Base-by-base conservation (phyloP, 2,888 invertebrate genomes). In the Drosophila suboccidentalis region DNA sequence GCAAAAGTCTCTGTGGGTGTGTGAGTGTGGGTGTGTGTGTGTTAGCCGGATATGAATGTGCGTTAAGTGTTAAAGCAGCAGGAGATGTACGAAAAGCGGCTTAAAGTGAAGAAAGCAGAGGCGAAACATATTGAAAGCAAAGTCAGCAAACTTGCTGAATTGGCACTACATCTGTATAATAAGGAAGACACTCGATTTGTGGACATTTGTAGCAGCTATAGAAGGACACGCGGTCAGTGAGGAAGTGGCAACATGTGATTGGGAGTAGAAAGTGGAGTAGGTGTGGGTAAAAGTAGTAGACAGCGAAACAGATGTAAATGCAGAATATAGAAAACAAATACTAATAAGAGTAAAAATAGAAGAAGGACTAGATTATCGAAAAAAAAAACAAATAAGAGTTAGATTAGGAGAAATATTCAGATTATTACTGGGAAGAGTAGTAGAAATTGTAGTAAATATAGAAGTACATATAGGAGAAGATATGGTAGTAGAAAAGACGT, bases 11-110 rank as follows among this genome's bases (percentile, higher is more conserved):
- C 6, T 17, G 39, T 19, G n/a, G 44, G 17, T 58, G 41, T 41
- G 13, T 36, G 46, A 38, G 26, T 43, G 38, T 51, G 29, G 44
- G 15, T 50, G 44, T 8, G 22, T 3, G 22, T 22, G 22, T 4
- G 26, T 60, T 36, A 5, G 44, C 55, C 68, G 69, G 65, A 72
- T 80, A 71, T 77, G 68, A 77, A 74, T 58, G 75, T 75, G 65
- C 71, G 80, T 78, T 66, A 69, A 78, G 54, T 66, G 68, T 47
- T 44, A 62, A 78, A 55, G 63, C 51, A 57, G 50, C 61, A 15
- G 57, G 57, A 36, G 64, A 59, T 4, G 11, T 50, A 49, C 51
- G 61, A 43, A 75, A 80, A 76, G 76, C 83, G 68, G 81, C 78
- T 80, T 80, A 78, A 75, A 69, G n/a, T 11, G 10, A 34, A 0